A percentile compares a stretch with the other conserved stretches of the same genome.
phyloP scores from a whole-genome alignment of 2,113 vertebrate species.

The Cyanocitta stelleri region DNA sequence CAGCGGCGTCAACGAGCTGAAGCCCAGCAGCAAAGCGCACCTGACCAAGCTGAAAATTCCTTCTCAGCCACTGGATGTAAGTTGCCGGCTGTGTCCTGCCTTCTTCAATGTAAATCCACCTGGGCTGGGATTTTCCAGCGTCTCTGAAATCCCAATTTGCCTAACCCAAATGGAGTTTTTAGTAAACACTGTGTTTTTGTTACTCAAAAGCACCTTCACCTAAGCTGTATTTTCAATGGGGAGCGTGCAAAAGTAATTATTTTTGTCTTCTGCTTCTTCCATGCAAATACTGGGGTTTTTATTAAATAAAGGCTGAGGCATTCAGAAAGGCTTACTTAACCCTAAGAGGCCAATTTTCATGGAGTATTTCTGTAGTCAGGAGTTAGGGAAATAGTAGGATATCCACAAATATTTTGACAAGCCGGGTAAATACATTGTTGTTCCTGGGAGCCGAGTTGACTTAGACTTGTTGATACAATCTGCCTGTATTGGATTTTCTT shows the following conservation, averaged over 20 bases:
- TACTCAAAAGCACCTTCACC: not conserved
- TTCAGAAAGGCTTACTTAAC: not conserved
- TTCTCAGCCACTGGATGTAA: slow-evolving; percentile 91
- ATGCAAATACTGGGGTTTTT: not conserved
- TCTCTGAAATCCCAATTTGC: not conserved
- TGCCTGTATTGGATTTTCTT: not conserved
- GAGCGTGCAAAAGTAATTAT: not conserved
- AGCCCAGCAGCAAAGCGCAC: slow-evolving; percentile 89
- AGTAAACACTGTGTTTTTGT: not conserved
- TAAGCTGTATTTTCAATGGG: not conserved
- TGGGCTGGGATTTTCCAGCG: not conserved
- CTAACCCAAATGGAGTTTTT: not conserved
- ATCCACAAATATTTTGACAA: not conserved
- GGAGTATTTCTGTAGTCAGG: not conserved
- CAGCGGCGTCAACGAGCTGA: slow-evolving; percentile 86
- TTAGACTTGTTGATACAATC: not conserved
- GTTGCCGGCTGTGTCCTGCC: not conserved
- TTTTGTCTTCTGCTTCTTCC: not conserved
- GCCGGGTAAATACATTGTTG: not conserved
- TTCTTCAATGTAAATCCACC: not conserved
- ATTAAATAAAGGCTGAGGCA: not conserved
- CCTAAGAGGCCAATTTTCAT: not conserved
- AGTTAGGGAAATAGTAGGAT: not conserved
- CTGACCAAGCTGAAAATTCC: slow-evolving; percentile 97
- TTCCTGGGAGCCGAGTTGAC: not conserved